phyloP scores from a whole-genome alignment of 2,113 vertebrate species.

The Synodontis membranacea region DNA sequence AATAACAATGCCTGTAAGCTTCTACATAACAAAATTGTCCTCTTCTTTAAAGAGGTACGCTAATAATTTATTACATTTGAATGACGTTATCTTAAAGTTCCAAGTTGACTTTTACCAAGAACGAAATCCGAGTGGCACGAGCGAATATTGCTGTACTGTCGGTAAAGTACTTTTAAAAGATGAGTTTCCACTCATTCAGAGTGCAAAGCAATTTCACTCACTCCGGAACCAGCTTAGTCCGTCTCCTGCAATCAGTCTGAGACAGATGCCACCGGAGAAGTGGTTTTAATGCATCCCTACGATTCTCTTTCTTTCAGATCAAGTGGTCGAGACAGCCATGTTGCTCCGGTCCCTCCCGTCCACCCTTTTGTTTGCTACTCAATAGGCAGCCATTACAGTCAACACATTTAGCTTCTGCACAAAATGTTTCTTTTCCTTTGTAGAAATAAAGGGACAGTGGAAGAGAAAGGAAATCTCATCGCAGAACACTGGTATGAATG shows the following conservation, averaged over 20 bases:
- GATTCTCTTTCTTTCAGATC: slow-evolving; percentile 25
- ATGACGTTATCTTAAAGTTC: slow-evolving; percentile 38
- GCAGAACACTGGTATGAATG: slow-evolving; percentile 29
- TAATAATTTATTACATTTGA: slow-evolving; percentile 11
- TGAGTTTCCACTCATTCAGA: slow-evolving; percentile 37
- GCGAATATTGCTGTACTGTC: slow-evolving; percentile 39
- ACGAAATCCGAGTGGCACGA: slow-evolving; percentile 35
- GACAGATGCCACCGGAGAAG: slow-evolving; percentile 40
- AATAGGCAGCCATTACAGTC: slow-evolving; percentile 18
- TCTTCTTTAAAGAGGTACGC: neutral
- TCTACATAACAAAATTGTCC: neutral
- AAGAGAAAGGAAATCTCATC: slow-evolving; percentile 41
- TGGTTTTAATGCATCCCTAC: slow-evolving; percentile 18
- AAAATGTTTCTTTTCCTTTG: slow-evolving; percentile 24
- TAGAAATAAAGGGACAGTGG: slow-evolving; percentile 36
- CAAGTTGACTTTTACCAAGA: slow-evolving; percentile 30
- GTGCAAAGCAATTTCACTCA: slow-evolving; percentile 40
- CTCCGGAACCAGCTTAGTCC: slow-evolving; percentile 38
- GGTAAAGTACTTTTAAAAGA: slow-evolving; percentile 43
- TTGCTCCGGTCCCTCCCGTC: slow-evolving; percentile 1
- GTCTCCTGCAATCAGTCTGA: slow-evolving; percentile 42
- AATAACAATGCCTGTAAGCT: neutral
- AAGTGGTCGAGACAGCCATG: slow-evolving; percentile 24
- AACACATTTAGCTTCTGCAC: neutral
- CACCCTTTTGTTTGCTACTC: slow-evolving; percentile 24